Evolutionary conservation across 2,888 invertebrate genomes (phyloP).

Genomic region (Drosophila mayaguana): DNA sequence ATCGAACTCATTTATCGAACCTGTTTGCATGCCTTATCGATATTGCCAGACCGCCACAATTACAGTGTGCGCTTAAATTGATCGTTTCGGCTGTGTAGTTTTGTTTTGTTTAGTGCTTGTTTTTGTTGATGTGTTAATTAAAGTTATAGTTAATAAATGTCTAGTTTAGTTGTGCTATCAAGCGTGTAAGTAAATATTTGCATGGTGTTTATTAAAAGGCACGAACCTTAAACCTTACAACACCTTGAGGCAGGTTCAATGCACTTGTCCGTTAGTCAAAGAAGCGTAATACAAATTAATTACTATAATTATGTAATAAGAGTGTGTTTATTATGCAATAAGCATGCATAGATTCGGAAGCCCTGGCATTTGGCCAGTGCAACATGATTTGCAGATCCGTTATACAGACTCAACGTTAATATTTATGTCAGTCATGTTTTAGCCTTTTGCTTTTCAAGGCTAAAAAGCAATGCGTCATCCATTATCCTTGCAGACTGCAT

Average conservation of each 20-base stretch:
- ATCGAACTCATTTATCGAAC: constrained; percentile 31
- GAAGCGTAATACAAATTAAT: background rate
- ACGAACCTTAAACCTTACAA: constrained; percentile 10
- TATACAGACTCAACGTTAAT: background rate
- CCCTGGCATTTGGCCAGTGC: background rate
- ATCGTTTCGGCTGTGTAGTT: background rate
- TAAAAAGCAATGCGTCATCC: constrained; percentile 14
- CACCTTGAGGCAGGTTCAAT: constrained; percentile 51
- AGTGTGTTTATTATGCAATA: background rate
- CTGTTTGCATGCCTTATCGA: background rate
- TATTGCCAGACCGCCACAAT: constrained; percentile 37
- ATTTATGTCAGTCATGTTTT: constrained; percentile 1
- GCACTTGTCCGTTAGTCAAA: constrained; percentile 32
- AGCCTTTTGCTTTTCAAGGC: constrained; percentile 35
- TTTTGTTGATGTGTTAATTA: background rate
- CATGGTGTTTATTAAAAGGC: constrained; percentile 10
- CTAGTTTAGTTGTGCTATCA: constrained; percentile 12
- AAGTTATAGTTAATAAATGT: constrained; percentile 8
- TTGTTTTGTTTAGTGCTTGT: background rate
- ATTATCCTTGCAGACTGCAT: constrained; percentile 25
- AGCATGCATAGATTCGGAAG: background rate
- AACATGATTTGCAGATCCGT: background rate
- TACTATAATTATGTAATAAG: background rate
- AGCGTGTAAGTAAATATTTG: constrained; percentile 43
- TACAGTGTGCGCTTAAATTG: constrained; percentile 21